phyloP scores from a whole-genome alignment of 2,797 vertebrate species.

The Tamandua tetradactyla region DNA sequence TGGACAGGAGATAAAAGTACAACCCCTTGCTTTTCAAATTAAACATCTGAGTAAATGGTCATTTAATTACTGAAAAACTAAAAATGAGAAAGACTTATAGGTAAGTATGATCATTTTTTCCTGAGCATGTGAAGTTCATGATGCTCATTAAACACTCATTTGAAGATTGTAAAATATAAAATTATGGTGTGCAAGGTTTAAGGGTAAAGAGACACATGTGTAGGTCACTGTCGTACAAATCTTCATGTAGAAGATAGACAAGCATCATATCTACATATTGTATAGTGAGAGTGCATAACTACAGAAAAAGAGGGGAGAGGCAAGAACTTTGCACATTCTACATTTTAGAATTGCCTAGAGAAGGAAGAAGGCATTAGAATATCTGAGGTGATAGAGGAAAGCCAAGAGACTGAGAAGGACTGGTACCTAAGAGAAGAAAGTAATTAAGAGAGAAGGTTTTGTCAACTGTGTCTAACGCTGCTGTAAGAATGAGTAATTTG shows the following conservation, averaged over 20 bases:
- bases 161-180: not conserved
- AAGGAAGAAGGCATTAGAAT: not conserved
- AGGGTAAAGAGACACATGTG: not conserved
- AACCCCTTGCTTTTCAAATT: not conserved
- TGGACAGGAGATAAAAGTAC: not conserved
- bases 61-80: not conserved
- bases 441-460: not conserved
- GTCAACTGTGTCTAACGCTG: not conserved
- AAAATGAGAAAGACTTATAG: not conserved
- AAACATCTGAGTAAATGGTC: not conserved
- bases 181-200: not conserved
- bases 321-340: not conserved
- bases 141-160: not conserved
- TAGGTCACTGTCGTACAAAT: not conserved
- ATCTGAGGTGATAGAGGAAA: not conserved
- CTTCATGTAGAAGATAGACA: rapidly evolving
- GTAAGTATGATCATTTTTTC: not conserved
- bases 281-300: too few species aligned
- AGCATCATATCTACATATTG: not conserved
- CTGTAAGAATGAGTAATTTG: not conserved
- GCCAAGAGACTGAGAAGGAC: not conserved
- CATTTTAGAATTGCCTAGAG: not conserved
- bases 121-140: not conserved
- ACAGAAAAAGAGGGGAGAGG: not conserved
- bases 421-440: not conserved